Conservation (phyloP, 2,113 vertebrate species). For the Aptenodytes forsteri region DNA sequence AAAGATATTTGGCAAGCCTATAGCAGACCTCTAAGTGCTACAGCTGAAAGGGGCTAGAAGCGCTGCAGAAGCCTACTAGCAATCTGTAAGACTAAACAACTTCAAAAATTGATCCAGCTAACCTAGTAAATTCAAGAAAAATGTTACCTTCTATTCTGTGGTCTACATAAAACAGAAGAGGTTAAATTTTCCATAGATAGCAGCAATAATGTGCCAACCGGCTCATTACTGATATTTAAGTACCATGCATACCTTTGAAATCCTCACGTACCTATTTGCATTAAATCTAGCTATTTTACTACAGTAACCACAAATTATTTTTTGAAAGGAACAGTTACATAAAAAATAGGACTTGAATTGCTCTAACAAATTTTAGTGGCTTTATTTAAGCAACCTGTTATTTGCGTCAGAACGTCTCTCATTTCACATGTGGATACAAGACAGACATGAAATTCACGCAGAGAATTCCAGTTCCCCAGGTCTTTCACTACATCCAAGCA, state of each 20-base stretch:
- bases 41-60: background rate
- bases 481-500: background rate
- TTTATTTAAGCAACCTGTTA: constrained; percentile 3
- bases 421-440: background rate
- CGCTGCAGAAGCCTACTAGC: background rate
- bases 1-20: background rate
- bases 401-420: background rate
- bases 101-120: background rate
- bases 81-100: background rate
- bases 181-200: background rate
- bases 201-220: background rate
- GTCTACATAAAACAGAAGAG: background rate
- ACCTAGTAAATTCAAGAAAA: background rate
- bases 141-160: background rate
- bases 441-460: background rate
- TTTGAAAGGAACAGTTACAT: constrained; percentile 1
- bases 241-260: background rate
- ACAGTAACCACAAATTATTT: constrained; percentile 15
- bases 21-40: background rate
- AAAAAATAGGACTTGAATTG: background rate
- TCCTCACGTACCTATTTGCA: background rate
- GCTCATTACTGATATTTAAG: background rate
- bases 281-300: background rate
- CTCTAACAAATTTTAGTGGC: background rate
- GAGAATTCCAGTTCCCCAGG: background rate